Percentiles rank a stretch among this genome's conserved stretches.
These are phyloP conservation scores for Sylvilagus bachmani DNA, from an alignment of 2,113 vertebrate genomes.

Conservation along the genomic window DNA sequence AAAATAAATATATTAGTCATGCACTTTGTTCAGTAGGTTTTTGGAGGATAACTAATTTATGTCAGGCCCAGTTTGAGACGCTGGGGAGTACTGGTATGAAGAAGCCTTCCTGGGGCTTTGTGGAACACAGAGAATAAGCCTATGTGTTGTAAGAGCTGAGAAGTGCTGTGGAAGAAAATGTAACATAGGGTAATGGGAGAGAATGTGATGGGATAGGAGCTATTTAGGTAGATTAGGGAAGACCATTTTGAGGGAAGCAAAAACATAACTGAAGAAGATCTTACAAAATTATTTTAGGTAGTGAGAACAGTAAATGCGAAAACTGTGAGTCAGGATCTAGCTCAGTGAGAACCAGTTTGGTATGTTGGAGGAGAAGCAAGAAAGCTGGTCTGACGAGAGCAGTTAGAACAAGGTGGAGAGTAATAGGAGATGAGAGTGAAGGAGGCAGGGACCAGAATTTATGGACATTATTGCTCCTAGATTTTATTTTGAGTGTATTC, in stretches of 20 bases:
- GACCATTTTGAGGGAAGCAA: slow-evolving; percentile 34
- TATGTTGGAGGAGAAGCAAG: slow-evolving; percentile 38
- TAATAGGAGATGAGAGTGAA: background rate
- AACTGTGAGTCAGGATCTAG: slow-evolving; percentile 38
- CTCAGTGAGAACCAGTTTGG: slow-evolving; percentile 62
- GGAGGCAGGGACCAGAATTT: background rate
- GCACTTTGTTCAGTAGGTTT: slow-evolving; percentile 28
- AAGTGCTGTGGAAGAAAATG: slow-evolving; percentile 5
- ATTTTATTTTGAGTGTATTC: slow-evolving; percentile 28
- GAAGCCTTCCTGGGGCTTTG: background rate
- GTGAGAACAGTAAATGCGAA: slow-evolving; percentile 5
- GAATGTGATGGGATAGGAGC: background rate
- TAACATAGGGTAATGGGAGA: background rate
- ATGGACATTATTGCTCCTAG: background rate
- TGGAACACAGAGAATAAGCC: slow-evolving; percentile 44
- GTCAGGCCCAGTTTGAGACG: background rate
- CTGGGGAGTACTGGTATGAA: background rate
- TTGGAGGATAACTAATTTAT: slow-evolving; percentile 33
- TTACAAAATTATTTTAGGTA: background rate
- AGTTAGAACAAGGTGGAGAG: slow-evolving; percentile 26
- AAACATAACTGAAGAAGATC: slow-evolving; percentile 34
- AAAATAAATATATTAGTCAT: background rate
- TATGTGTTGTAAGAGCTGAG: background rate
- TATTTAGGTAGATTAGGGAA: background rate
- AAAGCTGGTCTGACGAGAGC: slow-evolving; percentile 58